Percentiles rank a stretch among this genome's conserved stretches.
phyloP scores from a whole-genome alignment of 2,888 invertebrate genomes.

The Chromoteleia sp. region DNA sequence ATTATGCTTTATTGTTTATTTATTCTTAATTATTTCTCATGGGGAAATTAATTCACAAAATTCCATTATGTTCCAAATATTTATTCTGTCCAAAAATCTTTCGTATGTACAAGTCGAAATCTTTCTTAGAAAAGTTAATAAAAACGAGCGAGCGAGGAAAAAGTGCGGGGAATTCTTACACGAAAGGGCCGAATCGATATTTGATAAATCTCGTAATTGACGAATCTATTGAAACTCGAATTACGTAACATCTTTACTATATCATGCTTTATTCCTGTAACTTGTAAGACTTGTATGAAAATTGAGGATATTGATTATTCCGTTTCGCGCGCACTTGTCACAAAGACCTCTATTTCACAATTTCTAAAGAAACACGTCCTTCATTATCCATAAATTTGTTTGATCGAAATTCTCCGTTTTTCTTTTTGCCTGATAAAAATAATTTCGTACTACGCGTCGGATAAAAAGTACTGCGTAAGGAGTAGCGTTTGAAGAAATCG shows the following conservation, averaged over 20 bases:
- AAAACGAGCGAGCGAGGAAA: not conserved
- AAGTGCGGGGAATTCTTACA: not conserved
- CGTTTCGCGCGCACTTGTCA: constrained; percentile 37
- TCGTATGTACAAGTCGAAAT: not conserved
- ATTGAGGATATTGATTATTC: constrained; percentile 43
- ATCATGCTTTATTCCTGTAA: constrained; percentile 12
- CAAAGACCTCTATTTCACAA: constrained; percentile 51
- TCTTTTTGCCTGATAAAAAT: constrained; percentile 38
- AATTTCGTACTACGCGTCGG: constrained; percentile 9
- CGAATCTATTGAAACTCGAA: constrained; percentile 32
- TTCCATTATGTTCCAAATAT: not conserved
- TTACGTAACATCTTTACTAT: constrained; percentile 46
- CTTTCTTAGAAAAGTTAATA: constrained; percentile 1
- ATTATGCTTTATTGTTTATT: too few species aligned
- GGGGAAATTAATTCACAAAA: too few species aligned
- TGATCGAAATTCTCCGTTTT: constrained; percentile 21
- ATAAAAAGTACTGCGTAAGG: constrained; percentile 43
- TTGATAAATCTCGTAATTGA: constrained; percentile 39
- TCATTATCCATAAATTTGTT: constrained; percentile 55
- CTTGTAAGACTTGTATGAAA: constrained; percentile 13
- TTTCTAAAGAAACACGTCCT: constrained; percentile 33
- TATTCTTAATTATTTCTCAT: too few species aligned
- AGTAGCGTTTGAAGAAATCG: constrained; percentile 14
- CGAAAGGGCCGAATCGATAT: constrained; percentile 15
- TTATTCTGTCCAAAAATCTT: not conserved